A percentile compares a stretch with the other conserved stretches of the same genome.
Evolutionary conservation across 1,140 invertebrate genomes (phyloP).

Genomic region (Gonioctena quinquepunctata): DNA sequence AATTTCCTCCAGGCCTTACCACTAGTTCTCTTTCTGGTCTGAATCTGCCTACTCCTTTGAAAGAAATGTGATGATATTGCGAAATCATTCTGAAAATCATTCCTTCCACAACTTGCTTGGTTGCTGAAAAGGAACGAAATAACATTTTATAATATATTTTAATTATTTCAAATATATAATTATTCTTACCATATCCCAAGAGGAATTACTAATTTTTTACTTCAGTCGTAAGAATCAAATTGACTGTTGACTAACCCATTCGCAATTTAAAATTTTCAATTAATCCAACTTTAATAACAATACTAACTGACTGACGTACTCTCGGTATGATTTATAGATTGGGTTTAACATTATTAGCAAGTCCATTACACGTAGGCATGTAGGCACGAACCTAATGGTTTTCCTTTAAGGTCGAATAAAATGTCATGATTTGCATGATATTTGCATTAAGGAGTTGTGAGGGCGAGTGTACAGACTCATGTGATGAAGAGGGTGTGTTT

Average conservation of each 20-base stretch:
- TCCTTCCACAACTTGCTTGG: no score
- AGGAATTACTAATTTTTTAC: not conserved
- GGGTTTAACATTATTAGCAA: not conserved
- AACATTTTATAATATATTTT: no score
- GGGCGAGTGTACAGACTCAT: not conserved
- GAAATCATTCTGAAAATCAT: no score
- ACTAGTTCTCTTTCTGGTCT: no score
- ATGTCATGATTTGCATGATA: slow-evolving; percentile 7
- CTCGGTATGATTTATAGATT: slow-evolving; percentile 1
- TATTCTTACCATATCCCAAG: no score
- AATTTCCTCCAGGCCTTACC: no score
- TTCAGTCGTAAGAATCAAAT: not conserved
- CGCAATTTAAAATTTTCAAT: not conserved
- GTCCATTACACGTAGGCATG: not conserved
- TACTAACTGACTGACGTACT: not conserved
- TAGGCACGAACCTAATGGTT: slow-evolving; percentile 9
- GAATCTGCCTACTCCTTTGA: no score
- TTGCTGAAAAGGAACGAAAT: no score
- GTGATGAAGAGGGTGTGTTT: not conserved
- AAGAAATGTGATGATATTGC: no score
- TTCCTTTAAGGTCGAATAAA: not conserved
- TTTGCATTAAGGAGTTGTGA: slow-evolving; percentile 7
- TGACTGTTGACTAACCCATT: not conserved
- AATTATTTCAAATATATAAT: no score
- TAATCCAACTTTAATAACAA: not conserved